These are phyloP conservation scores for Ruditapes philippinarum DNA, from an alignment of 1,140 invertebrate genomes.

Conservation along the genomic window DNA sequence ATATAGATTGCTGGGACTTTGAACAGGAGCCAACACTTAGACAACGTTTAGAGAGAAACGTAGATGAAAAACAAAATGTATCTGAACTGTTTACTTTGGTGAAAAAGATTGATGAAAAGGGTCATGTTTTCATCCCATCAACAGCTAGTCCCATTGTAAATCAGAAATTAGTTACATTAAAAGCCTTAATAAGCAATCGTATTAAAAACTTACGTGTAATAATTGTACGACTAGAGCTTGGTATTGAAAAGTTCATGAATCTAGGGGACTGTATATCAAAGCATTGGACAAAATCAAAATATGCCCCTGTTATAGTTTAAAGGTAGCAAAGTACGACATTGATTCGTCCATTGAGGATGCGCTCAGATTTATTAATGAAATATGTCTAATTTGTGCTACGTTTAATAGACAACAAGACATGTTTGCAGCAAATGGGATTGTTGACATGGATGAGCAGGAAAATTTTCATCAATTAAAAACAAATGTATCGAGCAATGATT, in stretches of 20 bases:
- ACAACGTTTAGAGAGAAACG: not conserved
- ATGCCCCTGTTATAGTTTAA: conserved; percentile 40
- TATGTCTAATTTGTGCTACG: not conserved
- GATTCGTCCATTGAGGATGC: conserved; percentile 9
- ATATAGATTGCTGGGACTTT: conserved; percentile 28
- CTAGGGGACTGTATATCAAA: not conserved
- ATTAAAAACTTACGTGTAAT: not conserved
- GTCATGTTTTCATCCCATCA: not conserved
- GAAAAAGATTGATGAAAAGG: conserved; percentile 16
- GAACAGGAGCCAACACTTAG: not conserved
- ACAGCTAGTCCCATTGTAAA: not conserved
- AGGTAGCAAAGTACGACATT: conserved; percentile 14
- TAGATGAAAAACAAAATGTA: not conserved
- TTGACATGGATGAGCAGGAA: not conserved
- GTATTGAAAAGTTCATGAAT: conserved; percentile 42
- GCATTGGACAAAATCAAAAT: conserved; percentile 1
- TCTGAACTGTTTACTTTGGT: conserved; percentile 11
- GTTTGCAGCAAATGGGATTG: not conserved
- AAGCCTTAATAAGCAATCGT: not conserved
- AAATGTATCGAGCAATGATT: conserved; percentile 21
- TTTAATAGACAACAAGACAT: not conserved
- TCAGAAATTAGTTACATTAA: not conserved
- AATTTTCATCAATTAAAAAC: conserved; percentile 4
- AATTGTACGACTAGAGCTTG: not conserved
- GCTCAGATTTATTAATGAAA: not conserved